These are phyloP conservation scores for Choreutis nemorana DNA, from an alignment of 2,888 invertebrate genomes.

Conservation along the genomic window DNA sequence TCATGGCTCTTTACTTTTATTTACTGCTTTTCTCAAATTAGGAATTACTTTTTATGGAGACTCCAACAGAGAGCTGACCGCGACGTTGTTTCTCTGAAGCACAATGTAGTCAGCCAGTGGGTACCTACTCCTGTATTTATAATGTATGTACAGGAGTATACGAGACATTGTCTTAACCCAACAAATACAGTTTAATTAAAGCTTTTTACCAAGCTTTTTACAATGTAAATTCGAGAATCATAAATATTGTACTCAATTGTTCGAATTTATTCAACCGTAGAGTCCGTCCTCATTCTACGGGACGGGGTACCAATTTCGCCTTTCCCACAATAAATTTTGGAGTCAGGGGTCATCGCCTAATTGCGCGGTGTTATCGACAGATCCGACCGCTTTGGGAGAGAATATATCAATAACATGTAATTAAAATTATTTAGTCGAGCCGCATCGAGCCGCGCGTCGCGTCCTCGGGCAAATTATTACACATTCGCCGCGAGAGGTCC, in stretches of 20 bases:
- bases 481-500: slow-evolving; percentile 58
- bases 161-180: too few relatives aligned
- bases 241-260: too few relatives aligned
- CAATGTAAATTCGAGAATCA: too few relatives aligned
- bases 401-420: slow-evolving; percentile 65
- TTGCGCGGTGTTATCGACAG: slow-evolving; percentile 55
- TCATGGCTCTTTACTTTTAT: background rate
- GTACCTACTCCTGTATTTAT: too few relatives aligned
- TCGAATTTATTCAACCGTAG: too few relatives aligned
- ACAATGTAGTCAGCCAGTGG: too few relatives aligned
- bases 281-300: slow-evolving; percentile 11
- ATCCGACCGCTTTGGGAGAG: slow-evolving; percentile 49
- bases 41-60: background rate
- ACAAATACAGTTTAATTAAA: too few relatives aligned
- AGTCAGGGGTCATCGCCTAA: slow-evolving; percentile 60
- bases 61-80: too few relatives aligned
- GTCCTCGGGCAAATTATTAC: slow-evolving; percentile 59
- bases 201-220: too few relatives aligned
- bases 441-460: slow-evolving; percentile 18
- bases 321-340: slow-evolving; percentile 59
- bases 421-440: slow-evolving; percentile 59
- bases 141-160: too few relatives aligned
- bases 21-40: slow-evolving; percentile 13
- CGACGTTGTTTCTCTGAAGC: too few relatives aligned
- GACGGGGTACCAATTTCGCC: slow-evolving; percentile 38